Percentiles rank a stretch among this genome's conserved stretches.
Conservation (phyloP, 2,888 invertebrate genomes). For the Drosophila niveifrons region DNA sequence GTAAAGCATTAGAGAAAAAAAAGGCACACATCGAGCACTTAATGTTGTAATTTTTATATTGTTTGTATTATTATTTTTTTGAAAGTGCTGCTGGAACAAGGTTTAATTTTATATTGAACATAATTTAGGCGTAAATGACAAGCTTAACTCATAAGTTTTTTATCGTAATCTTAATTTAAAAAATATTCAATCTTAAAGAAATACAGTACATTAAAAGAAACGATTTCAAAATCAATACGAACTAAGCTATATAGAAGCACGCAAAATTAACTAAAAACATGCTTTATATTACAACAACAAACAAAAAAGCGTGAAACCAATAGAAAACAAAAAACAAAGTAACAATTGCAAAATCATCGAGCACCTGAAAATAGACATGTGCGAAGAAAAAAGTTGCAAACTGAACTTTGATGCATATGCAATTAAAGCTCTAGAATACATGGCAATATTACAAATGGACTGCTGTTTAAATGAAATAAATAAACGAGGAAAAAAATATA, state of each 20-base stretch:
- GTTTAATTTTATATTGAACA: conserved; percentile 72
- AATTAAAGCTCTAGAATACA: conserved; percentile 60
- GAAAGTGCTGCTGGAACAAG: conserved; percentile 70
- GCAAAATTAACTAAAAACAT: conserved; percentile 62
- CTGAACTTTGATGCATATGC: conserved; percentile 65
- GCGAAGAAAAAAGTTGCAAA: conserved; percentile 71
- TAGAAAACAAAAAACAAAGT: conserved; percentile 20
- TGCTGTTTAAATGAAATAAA: conserved; percentile 52
- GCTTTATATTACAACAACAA: conserved; percentile 51
- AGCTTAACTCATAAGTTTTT: conserved; percentile 77
- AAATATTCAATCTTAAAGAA: conserved; percentile 63
- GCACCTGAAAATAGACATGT: conserved; percentile 53
- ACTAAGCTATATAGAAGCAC: conserved; percentile 72
- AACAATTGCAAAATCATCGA: conserved; percentile 48
- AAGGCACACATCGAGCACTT: conserved; percentile 44
- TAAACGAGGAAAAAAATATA: conserved; percentile 6
- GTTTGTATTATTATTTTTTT: conserved; percentile 75
- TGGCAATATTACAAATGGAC: conserved; percentile 66
- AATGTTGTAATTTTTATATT: conserved; percentile 75
- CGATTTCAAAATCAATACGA: conserved; percentile 47
- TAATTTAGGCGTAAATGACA: conserved; percentile 80
- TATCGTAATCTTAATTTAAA: conserved; percentile 77
- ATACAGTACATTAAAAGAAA: conserved; percentile 54
- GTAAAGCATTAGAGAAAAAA: conserved; percentile 10
- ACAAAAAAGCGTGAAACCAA: conserved; percentile 39